Evolutionary conservation across 53 echinoderm and acorn worm species (phyloP), one percentile per base, ranked within the genome.

Genomic region (Holothuria leucospilota): DNA sequence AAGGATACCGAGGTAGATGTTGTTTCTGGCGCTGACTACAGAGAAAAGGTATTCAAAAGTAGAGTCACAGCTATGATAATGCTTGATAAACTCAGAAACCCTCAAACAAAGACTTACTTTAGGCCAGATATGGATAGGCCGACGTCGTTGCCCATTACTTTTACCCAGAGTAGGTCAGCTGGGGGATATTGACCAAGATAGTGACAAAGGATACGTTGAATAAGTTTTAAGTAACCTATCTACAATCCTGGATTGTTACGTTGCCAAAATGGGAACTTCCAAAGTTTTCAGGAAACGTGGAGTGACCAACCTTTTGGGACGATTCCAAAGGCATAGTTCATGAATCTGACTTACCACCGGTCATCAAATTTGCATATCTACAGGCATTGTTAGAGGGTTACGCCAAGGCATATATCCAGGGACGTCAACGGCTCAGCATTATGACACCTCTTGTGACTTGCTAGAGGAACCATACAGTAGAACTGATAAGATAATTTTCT

Each of bases 241-340:
- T 38, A 30, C 71, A 29, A 71, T 14, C 15, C 12, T 11, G 71
- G 13, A 30, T 39, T 30, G 71, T 18, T 8, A 71, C 14, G 71
- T 71, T 71, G 18, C 71, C 71, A 8, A 71, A 71, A 28, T 71
- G 38, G 15, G 39, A 71, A 71, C 71, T 38, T 29, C 71, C 71
- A 71, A 71, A 71, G 71, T 71, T 71, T 71, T 71, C 71, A 15
- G 34, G 71, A 39, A 71, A 71, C 18, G 71, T 71, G 39, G 71
- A 71, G 13, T 71, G 71, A 39, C 71, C 29, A 71, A 29, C 18
- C 12, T 71, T 71, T 71, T 71, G 71, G 71, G 71, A 71, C 71
- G 3, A 71, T 2, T 71, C 34, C 71, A 39, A 71, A 14, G 71
- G 39, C 29, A 71, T 71, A 29, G 71, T 29, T 12, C 71, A 71